Evolutionary conservation across 2,797 vertebrate species (phyloP), one percentile per base, ranked within the genome.

Genomic region (Taeniopygia guttata): DNA sequence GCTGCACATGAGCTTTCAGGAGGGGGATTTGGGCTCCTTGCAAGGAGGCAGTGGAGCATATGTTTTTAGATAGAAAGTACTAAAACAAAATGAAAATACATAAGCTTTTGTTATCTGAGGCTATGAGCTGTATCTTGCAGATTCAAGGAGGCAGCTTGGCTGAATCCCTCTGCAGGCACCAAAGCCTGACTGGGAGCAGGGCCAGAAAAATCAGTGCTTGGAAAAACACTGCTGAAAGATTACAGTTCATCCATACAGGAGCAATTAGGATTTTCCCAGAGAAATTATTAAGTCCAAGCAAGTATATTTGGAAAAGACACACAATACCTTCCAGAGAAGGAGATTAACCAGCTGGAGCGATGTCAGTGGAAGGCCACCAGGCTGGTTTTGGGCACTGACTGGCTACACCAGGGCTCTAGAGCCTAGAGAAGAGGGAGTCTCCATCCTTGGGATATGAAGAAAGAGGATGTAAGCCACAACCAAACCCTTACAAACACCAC

Each of bases 81-180:
- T 73, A 91, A 87, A 91, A 0, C 75, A 83, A 89, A 85, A 80
- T 25, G 69, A 87, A 93, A 94, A 93, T 60, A 91, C 56, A 32
- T 46, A 76, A 85, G 55, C 0, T 0, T 87, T 87, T 87, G 27
- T 92, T 89, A 92, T 91, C 70, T 63, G 69, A 91, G 85, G 64
- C 72, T 92, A 55, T 1, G 34, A 87, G 78, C 82, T 77, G 13
- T 89, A 83, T 95, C 93, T 55, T 55, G 51, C 60, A 60, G 84
- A 77, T 83, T 84, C 93, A 83, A 75, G 78, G 68, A 89, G 72
- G 90, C 86, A 93, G 63, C 70, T 87, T 92, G 84, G 82, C 64
- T 63, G 56, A 85, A 54, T 89, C 76, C 72, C 75, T 91, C 68
- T 54, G 34, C 59, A 93, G 76, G 27, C 4, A 7, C 72, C 54